These are phyloP conservation scores for Zophobas atratus DNA, from an alignment of 1,140 invertebrate species.

Conservation along the genomic window DNA sequence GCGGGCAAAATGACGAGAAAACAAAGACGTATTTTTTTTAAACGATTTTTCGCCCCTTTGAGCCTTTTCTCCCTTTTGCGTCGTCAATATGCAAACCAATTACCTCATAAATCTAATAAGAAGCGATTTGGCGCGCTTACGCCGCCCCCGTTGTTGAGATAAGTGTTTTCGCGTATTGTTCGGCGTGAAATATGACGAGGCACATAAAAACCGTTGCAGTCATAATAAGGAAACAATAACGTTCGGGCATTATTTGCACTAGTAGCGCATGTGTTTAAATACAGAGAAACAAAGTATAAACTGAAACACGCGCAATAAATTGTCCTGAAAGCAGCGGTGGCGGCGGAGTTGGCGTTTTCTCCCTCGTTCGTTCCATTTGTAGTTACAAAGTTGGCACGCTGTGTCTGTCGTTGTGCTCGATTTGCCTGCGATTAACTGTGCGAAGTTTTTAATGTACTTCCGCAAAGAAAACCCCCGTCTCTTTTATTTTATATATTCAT, in stretches of 20 bases:
- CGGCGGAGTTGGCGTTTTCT: too few species aligned
- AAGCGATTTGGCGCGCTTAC: not conserved
- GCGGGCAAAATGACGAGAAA: too few species aligned
- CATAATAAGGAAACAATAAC: slow-evolving; percentile 36
- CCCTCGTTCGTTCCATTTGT: slow-evolving; percentile 22
- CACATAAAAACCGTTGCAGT: not conserved
- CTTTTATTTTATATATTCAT: slow-evolving; percentile 20
- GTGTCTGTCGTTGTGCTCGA: slow-evolving; percentile 19
- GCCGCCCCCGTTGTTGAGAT: not conserved
- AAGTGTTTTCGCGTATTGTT: not conserved
- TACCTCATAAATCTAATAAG: slow-evolving; percentile 12
- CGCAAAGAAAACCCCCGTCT: not conserved
- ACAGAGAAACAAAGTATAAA: slow-evolving; percentile 41
- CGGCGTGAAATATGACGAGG: not conserved
- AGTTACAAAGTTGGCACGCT: slow-evolving; percentile 38
- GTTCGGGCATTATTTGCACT: slow-evolving; percentile 23
- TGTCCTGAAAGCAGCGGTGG: slow-evolving; percentile 10
- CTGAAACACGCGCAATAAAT: slow-evolving; percentile 41
- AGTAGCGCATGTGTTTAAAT: slow-evolving; percentile 34
- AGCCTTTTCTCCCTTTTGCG: not conserved
- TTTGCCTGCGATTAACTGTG: slow-evolving; percentile 29
- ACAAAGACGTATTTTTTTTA: too few species aligned
- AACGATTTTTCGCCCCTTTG: too few species aligned
- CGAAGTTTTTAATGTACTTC: slow-evolving; percentile 39
- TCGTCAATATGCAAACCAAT: slow-evolving; percentile 11